Percentiles rank a stretch among this genome's conserved stretches.
phyloP scores from a whole-genome alignment of 2,113 vertebrate genomes.

The Gymnogyps californianus region DNA sequence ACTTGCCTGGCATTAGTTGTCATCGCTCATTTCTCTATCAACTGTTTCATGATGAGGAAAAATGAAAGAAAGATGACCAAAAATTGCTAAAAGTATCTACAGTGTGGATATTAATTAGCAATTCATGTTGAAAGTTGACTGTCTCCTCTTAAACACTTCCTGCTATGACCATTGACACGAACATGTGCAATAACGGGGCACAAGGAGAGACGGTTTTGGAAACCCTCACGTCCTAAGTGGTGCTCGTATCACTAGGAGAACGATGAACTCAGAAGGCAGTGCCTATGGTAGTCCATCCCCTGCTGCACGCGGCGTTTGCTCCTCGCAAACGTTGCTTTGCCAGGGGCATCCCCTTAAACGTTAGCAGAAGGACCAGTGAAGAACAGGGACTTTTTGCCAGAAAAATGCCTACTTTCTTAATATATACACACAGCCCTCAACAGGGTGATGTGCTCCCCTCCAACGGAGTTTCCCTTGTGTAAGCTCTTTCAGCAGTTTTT shows the following conservation, averaged over 20 bases:
- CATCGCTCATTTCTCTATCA: background rate
- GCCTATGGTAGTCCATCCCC: rapidly evolving
- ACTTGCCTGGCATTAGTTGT: background rate
- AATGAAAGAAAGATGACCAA: background rate
- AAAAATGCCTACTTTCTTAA: background rate
- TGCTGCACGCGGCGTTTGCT: background rate
- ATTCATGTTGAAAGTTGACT: rapidly evolving
- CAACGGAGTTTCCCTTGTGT: rapidly evolving
- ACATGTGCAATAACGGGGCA: rapidly evolving
- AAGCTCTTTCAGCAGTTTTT: slow-evolving; percentile 4
- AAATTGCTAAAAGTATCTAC: background rate
- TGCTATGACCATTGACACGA: background rate
- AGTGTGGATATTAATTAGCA: background rate
- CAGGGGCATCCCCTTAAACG: background rate
- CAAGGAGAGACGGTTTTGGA: background rate
- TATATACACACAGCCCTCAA: background rate
- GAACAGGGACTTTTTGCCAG: background rate
- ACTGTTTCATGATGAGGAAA: background rate
- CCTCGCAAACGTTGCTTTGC: background rate
- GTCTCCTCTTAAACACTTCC: background rate
- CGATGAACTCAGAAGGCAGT: background rate
- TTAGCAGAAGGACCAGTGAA: background rate
- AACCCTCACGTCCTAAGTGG: background rate
- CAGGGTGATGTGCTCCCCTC: background rate
- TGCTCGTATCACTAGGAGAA: rapidly evolving